phyloP scores from a whole-genome alignment of 2,797 vertebrate species.

The Clarias pachynema region DNA sequence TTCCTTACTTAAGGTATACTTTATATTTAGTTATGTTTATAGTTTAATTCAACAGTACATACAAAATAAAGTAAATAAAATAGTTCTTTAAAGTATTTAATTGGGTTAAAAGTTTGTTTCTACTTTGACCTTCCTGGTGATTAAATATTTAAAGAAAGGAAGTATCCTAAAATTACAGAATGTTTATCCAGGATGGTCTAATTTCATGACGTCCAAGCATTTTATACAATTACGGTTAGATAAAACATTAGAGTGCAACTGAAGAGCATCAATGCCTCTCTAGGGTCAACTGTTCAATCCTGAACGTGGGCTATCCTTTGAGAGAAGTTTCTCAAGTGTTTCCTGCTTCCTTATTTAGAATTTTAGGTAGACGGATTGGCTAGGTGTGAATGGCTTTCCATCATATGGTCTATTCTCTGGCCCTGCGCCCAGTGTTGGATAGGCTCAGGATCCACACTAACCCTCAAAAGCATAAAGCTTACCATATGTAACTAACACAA shows the following conservation, averaged over 20 bases:
- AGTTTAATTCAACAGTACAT: background rate
- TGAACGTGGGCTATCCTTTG: background rate
- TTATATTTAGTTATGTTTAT: background rate
- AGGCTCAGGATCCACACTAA: background rate
- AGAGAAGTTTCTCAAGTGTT: background rate
- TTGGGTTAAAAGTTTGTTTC: background rate
- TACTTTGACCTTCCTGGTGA: background rate
- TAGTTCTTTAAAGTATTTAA: background rate
- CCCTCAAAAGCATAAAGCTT: background rate
- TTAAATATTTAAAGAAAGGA: background rate
- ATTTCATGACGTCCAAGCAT: background rate
- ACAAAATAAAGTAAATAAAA: background rate
- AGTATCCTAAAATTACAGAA: background rate
- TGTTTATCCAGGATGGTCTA: background rate
- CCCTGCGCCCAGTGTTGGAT: background rate
- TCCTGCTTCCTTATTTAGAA: background rate
- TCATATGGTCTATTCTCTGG: background rate
- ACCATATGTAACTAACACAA: background rate
- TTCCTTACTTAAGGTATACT: background rate
- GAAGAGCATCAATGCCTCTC: background rate
- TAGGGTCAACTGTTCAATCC: background rate
- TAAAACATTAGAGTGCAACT: background rate
- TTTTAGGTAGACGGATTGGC: background rate
- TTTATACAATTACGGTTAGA: background rate
- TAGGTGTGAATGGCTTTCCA: background rate